phyloP scores from a whole-genome alignment of 2,113 vertebrate genomes.

The Elephas maximus region DNA sequence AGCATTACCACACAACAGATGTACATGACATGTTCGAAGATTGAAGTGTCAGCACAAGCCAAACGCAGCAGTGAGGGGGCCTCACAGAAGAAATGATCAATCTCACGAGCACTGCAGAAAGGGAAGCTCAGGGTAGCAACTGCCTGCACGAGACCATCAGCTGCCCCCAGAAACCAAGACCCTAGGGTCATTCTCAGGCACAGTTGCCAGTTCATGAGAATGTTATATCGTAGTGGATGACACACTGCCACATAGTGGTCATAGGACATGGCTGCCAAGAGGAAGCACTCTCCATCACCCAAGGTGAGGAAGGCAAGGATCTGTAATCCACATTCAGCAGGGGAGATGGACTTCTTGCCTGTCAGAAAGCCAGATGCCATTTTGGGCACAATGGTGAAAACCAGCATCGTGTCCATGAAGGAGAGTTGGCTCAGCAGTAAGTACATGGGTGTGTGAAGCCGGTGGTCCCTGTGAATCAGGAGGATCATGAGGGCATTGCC shows the following conservation, averaged over 20 bases:
- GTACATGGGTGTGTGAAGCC: not conserved
- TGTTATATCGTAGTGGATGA: not conserved
- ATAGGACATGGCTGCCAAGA: slow-evolving; percentile 55
- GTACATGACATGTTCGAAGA: slow-evolving; percentile 11
- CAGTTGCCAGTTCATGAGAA: not conserved
- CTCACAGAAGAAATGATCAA: slow-evolving; percentile 30
- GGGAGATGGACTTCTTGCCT: not conserved
- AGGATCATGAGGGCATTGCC: not conserved
- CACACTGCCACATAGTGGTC: slow-evolving; percentile 14
- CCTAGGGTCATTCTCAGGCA: not conserved
- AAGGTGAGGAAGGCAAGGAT: not conserved
- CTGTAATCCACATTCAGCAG: not conserved
- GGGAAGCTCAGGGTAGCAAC: not conserved
- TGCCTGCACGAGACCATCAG: not conserved
- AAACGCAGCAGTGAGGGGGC: not conserved
- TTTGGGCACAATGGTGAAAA: not conserved
- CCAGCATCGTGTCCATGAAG: not conserved
- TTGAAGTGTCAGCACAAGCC: not conserved
- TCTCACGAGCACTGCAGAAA: not conserved
- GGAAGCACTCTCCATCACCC: slow-evolving; percentile 10
- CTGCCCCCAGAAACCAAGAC: slow-evolving; percentile 22
- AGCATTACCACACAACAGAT: slow-evolving; percentile 35
- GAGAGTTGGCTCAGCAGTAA: not conserved
- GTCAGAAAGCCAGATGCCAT: slow-evolving; percentile 23
- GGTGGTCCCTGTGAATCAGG: not conserved